Evolutionary conservation across 2,797 vertebrate genomes (phyloP).

Genomic region (Neosilurus mollespiculum): DNA sequence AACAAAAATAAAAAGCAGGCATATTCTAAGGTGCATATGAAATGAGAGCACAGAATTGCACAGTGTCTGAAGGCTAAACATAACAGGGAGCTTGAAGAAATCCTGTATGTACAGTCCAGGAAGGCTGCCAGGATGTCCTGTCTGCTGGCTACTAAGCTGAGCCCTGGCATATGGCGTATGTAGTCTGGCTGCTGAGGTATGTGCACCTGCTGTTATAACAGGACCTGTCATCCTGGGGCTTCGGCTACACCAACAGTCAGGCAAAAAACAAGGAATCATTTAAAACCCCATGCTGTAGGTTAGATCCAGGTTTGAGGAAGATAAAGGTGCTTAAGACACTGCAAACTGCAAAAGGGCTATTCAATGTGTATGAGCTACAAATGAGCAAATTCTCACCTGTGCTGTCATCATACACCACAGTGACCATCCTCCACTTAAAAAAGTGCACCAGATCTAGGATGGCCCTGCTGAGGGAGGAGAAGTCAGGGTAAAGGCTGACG

Average conservation of each 20-base stretch:
- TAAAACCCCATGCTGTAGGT: constrained; percentile 32
- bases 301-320: constrained; percentile 28
- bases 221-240: constrained; percentile 44
- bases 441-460: constrained; percentile 98
- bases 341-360: neutral
- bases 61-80: constrained; percentile 28
- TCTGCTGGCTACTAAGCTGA: constrained; percentile 65
- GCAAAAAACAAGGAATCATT: constrained; percentile 41
- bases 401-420: constrained; percentile 97
- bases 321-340: constrained; percentile 11
- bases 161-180: constrained; percentile 71
- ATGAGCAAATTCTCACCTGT: constrained; percentile 78
- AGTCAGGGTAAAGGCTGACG: constrained; percentile 96
- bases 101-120: constrained; percentile 56
- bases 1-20: constrained; percentile 18
- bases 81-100: constrained; percentile 40
- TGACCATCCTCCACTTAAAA: constrained; percentile 99
- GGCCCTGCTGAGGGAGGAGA: constrained; percentile 95
- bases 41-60: constrained; percentile 7
- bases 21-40: constrained; percentile 1
- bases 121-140: constrained; percentile 60
- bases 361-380: neutral
- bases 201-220: constrained; percentile 62
- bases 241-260: constrained; percentile 50
- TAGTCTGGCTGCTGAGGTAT: constrained; percentile 63